Evolutionary conservation across 2,888 invertebrate species (phyloP), one percentile per base, ranked within the genome.

Genomic region (Ophraella communa): DNA sequence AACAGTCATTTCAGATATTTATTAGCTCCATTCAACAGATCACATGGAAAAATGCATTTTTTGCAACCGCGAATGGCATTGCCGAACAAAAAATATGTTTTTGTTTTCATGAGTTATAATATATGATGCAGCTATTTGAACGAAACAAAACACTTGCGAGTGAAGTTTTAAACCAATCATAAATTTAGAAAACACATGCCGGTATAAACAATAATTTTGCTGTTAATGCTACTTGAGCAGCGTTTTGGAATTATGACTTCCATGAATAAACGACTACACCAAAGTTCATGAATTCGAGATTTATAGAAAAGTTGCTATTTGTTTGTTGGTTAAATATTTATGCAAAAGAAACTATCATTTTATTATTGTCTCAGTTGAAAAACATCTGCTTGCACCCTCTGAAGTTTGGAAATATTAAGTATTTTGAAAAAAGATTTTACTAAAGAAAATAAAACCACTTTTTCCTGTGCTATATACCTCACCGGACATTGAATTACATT

Each of bases 1-100:
- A 62, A 60, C 66, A 57, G 42, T 65, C 65, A 62, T 65, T 65
- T 53, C 54, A 53, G 61, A 57, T 61, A 65, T 57, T 60, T 60
- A 60, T 60, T 60, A 39, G 52, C 24, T 53, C 42, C 60, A 60
- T 60, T 53, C 60, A 60, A 60, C 60, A 53, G 24, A 53, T 60
- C 52, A 60, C 52, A 60, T 60, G n/a, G 44, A 60, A 58, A 60
- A 53, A 60, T 60, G 52, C 44, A 52, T 60, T 60, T 60, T 44
- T 44, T 60, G 52, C 60, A 52, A 44, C 59, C 52, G 45, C 60
- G 44, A 60, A 52, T 60, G 59, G 44, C 60, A 30, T 44, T 60
- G 60, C 30, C 44, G 30, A 52, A 52, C 8, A 30, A 27, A 42
- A 27, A 52, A 60, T 52, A 44, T 14, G 53, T 60, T 52, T 60